These are phyloP conservation scores for Priapulus caudatus DNA, from an alignment of 2,888 invertebrate species.

Conservation along the genomic window DNA sequence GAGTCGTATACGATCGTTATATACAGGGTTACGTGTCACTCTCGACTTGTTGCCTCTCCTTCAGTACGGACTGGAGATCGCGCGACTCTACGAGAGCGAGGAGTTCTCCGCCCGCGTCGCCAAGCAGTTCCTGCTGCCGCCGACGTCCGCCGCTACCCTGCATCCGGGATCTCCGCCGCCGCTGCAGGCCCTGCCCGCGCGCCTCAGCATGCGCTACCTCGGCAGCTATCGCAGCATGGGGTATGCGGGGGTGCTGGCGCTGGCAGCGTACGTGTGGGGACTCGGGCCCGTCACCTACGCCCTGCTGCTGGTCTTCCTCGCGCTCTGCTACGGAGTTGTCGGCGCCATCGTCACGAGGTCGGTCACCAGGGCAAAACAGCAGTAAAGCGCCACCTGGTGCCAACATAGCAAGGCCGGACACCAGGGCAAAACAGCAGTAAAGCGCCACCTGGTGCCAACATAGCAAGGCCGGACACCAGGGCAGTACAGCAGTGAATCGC, in stretches of 20 bases:
- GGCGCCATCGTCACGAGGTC: too few species aligned
- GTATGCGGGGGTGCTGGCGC: constrained; percentile 45
- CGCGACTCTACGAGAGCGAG: constrained; percentile 50
- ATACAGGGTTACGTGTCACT: too few species aligned
- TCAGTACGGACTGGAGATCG: constrained; percentile 57
- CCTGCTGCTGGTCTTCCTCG: constrained; percentile 12
- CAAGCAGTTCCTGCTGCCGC: constrained; percentile 51
- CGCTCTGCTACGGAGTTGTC: too few species aligned
- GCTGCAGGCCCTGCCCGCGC: constrained; percentile 49
- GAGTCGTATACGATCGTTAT: too few species aligned
- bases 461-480: too few species aligned
- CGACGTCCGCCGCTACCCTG: constrained; percentile 27
- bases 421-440: too few species aligned
- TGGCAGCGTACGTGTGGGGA: constrained; percentile 30
- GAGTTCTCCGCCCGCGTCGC: constrained; percentile 52
- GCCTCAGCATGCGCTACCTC: constrained; percentile 53
- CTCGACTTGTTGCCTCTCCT: constrained; percentile 33
- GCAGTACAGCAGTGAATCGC: too few species aligned
- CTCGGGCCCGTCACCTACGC: constrained; percentile 14
- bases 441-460: too few species aligned
- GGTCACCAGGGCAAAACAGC: too few species aligned
- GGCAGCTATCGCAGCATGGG: constrained; percentile 51
- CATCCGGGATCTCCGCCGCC: constrained; percentile 20
- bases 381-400: too few species aligned
- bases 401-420: too few species aligned